Percentiles rank a stretch among this genome's conserved stretches.
Evolutionary conservation across 2,888 invertebrate genomes (phyloP).

Genomic region (Eumacrocentrus americanus): DNA sequence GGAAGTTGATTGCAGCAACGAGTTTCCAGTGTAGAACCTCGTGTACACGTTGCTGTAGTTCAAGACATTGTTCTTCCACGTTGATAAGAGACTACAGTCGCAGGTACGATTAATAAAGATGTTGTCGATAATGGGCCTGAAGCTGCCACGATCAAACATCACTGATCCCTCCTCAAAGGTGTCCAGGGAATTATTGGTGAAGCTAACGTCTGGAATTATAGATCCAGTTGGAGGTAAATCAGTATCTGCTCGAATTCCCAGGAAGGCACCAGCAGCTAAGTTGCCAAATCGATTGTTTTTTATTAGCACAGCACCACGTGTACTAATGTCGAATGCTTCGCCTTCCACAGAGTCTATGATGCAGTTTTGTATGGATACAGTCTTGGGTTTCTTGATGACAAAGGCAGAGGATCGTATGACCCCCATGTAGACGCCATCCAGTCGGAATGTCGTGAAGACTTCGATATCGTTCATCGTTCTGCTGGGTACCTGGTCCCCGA

Average conservation of each 20-base stretch:
- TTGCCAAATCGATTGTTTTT: constrained; percentile 70
- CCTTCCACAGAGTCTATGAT: constrained; percentile 68
- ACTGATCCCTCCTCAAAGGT: constrained; percentile 67
- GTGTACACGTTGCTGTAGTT: constrained; percentile 55
- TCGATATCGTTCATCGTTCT: constrained; percentile 77
- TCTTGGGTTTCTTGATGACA: constrained; percentile 69
- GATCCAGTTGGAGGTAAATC: constrained; percentile 62
- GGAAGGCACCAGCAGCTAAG: constrained; percentile 69
- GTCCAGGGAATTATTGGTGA: constrained; percentile 71
- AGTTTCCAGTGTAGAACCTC: constrained; percentile 40
- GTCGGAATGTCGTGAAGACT: constrained; percentile 70
- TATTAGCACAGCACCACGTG: constrained; percentile 70
- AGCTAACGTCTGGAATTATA: constrained; percentile 65
- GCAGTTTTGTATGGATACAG: constrained; percentile 69
- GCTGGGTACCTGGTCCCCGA: constrained; percentile 70
- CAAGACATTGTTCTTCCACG: constrained; percentile 55
- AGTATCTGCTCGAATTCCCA: constrained; percentile 63
- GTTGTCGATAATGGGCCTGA: constrained; percentile 66
- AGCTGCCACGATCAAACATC: constrained; percentile 65
- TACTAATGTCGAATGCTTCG: constrained; percentile 70
- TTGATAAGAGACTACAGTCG: constrained; percentile 64
- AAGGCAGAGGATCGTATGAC: constrained; percentile 74
- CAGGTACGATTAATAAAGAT: constrained; percentile 68
- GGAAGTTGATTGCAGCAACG: constrained; percentile 32
- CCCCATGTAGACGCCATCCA: constrained; percentile 71